Base-by-base conservation (phyloP, 2,888 invertebrate genomes). In the Caenorhabditis uteleia region DNA sequence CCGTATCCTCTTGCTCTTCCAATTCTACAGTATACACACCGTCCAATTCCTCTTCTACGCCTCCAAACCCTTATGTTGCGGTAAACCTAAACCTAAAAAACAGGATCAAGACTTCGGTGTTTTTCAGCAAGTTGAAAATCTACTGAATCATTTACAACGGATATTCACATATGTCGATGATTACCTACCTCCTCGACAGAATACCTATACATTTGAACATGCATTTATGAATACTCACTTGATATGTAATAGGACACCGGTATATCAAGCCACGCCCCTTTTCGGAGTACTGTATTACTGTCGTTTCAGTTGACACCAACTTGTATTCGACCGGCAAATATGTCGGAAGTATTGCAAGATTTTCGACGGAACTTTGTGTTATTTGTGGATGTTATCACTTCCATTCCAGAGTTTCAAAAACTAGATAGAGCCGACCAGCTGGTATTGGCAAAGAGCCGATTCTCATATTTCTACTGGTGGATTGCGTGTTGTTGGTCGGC, bases 391-490 rank as follows among this genome's bases (percentile, higher is more conserved):
- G 57, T 75, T 21, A 27, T 78, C 1, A 39, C 59, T 18, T 39
- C 57, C 3, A 39, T 75, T 16, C 70, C 73, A 18, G 75, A 75
- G 26, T 73, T 70, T 36, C 49, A 45, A n/a, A 43, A 39, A 25
- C 47, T 75, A 10, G 40, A 48, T 38, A 45, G 51, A 18, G 53
- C 18, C 14, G 73, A 74, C 53, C 50, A 70, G 73, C 59, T 75
- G 49, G 20, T 50, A 7, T 8, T 77, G n/a, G 77, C 77, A 1
- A 78, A 79, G 38, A 54, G 53, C 39, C 71, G 78, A 10, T 79
- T 78, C 49, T 61, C 76, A 12, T 58, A 72, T 14, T 79, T 77
- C 58, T 77, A 79, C 55, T 79, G 78, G 77, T 77, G 77, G 76
- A 39, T 70, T 43, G 58, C 68, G 6, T 67, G 68, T 14, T 64